Conservation (phyloP, 2,113 vertebrate species). For the Chaenogobius annularis region DNA sequence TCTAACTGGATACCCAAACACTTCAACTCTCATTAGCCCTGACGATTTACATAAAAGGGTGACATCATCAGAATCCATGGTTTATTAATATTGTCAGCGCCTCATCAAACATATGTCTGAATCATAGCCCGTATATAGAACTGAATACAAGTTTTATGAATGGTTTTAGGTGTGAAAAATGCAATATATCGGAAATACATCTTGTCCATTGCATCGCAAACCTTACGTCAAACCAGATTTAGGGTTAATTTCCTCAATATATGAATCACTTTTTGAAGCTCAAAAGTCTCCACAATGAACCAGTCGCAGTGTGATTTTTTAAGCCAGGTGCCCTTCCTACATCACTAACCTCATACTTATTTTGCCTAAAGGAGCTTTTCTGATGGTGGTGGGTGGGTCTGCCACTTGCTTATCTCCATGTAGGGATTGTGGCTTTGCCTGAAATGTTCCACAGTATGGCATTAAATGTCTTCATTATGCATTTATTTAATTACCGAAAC, state of each 20-base stretch:
- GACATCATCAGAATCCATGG: neutral
- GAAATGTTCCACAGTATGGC: no score
- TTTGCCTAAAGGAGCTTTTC: no score
- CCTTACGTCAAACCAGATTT: neutral
- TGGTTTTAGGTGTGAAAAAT: neutral
- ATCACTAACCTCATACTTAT: neutral
- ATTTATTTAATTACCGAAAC: no score
- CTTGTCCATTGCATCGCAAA: neutral
- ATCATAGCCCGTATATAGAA: neutral
- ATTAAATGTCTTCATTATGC: no score
- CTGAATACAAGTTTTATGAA: neutral
- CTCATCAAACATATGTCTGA: slow-evolving; percentile 14
- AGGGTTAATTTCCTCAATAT: slow-evolving; percentile 14
- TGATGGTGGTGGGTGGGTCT: no score
- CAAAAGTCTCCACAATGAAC: neutral
- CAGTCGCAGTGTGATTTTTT: neutral
- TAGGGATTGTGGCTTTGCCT: no score
- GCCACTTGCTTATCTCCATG: no score
- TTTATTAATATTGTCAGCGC: slow-evolving; percentile 1
- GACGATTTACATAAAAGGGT: slow-evolving; percentile 9
- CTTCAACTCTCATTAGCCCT: neutral
- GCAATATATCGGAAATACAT: neutral
- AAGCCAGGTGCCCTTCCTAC: neutral
- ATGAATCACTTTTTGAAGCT: neutral
- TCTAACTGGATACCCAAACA: neutral